Percentiles rank a stretch among this genome's conserved stretches.
Evolutionary conservation across 2,797 vertebrate genomes (phyloP).

Genomic region (Betta splendens): DNA sequence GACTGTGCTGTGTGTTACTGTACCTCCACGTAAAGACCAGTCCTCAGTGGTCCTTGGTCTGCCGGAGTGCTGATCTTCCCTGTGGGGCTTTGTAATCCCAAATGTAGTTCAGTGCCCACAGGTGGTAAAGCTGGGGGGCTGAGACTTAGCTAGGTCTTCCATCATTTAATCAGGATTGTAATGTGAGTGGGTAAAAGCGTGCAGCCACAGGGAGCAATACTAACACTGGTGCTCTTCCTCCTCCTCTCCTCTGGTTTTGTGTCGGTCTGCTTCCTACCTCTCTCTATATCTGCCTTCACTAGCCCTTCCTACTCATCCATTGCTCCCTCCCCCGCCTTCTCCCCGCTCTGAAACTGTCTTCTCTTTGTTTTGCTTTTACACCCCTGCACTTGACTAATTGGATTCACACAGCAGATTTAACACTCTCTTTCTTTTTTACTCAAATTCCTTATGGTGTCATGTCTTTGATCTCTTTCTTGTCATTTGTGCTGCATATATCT

Average conservation of each 20-base stretch:
- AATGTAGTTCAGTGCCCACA: constrained; percentile 12
- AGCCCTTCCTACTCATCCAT: constrained; percentile 55
- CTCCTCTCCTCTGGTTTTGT: constrained; percentile 31
- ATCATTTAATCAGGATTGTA: constrained; percentile 16
- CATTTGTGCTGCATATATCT: neutral
- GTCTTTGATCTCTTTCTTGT: neutral
- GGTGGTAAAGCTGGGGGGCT: constrained; percentile 9
- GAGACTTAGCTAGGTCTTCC: constrained; percentile 21
- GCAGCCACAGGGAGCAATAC: constrained; percentile 22
- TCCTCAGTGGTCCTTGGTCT: constrained; percentile 30
- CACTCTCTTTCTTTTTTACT: neutral
- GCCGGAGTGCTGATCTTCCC: neutral
- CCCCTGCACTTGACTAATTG: constrained; percentile 36
- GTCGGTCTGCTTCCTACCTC: constrained; percentile 44
- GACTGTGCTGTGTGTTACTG: constrained; percentile 18
- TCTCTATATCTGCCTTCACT: constrained; percentile 44
- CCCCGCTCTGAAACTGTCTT: constrained; percentile 22
- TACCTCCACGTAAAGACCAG: constrained; percentile 50
- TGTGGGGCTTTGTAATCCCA: constrained; percentile 22
- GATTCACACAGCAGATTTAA: constrained; percentile 35
- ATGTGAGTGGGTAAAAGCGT: constrained; percentile 17
- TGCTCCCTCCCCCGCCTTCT: constrained; percentile 29
- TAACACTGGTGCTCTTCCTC: constrained; percentile 39
- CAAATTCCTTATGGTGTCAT: neutral
- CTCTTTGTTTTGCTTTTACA: constrained; percentile 23